phyloP scores from a whole-genome alignment of 2,797 vertebrate species.

The Manis pentadactyla region DNA sequence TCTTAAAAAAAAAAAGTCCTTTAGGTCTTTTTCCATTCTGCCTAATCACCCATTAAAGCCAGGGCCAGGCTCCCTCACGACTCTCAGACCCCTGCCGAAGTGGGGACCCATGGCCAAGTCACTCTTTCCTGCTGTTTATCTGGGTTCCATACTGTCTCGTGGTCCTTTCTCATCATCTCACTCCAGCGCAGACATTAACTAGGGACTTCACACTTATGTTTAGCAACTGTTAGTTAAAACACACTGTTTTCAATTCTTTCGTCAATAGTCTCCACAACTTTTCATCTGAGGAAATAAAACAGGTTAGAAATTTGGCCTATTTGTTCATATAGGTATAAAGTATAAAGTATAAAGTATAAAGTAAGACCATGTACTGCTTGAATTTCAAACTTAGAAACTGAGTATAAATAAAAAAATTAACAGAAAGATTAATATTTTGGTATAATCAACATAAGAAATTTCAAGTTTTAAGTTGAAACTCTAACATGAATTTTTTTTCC shows the following conservation, averaged over 20 bases:
- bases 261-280: neutral
- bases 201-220: constrained; percentile 44
- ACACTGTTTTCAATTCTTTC: neutral
- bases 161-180: constrained; percentile 12
- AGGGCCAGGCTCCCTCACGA: neutral
- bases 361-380: neutral
- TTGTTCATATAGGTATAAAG: neutral
- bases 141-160: neutral
- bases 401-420: neutral
- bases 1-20: neutral
- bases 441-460: neutral
- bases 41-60: neutral
- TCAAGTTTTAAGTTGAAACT: neutral
- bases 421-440: neutral
- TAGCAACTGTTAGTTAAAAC: constrained; percentile 24
- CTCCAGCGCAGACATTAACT: neutral
- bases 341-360: constrained; percentile 11
- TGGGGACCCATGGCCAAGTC: neutral
- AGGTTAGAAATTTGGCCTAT: neutral
- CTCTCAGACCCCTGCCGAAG: neutral
- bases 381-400: constrained; percentile 14
- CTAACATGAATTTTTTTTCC: neutral
- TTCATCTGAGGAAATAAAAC: neutral
- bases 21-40: neutral
- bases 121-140: neutral